phyloP scores from a whole-genome alignment of 2,797 vertebrate genomes.

The Paramormyrops hopkinsi region DNA sequence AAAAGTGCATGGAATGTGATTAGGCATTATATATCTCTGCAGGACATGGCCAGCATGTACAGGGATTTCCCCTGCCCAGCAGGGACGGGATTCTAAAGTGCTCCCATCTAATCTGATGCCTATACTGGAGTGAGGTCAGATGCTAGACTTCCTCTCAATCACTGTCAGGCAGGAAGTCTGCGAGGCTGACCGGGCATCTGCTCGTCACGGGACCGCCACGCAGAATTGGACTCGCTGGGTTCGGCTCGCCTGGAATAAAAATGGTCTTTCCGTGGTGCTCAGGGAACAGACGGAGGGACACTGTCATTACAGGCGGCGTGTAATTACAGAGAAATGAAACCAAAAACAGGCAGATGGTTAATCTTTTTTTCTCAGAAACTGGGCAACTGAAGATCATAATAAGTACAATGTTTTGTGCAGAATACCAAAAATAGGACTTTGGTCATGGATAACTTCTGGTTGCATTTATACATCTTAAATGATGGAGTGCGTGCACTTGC shows the following conservation, averaged over 20 bases:
- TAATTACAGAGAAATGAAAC: constrained; percentile 14
- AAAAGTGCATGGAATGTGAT: neutral
- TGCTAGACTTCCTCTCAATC: constrained; percentile 29
- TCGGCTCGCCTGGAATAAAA: neutral
- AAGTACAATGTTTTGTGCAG: constrained; percentile 3
- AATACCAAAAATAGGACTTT: neutral
- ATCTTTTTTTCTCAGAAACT: neutral
- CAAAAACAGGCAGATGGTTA: constrained; percentile 2
- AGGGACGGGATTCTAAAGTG: constrained; percentile 25
- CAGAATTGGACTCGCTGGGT: neutral
- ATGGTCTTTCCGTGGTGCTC: neutral
- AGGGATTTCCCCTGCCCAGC: constrained; percentile 5
- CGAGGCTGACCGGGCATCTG: constrained; percentile 1
- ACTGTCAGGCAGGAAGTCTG: constrained; percentile 29
- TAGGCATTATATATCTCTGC: neutral
- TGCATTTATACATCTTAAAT: neutral
- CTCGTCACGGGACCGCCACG: constrained; percentile 19
- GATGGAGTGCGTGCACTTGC: neutral
- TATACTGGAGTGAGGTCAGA: constrained; percentile 19
- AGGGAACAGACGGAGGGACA: neutral
- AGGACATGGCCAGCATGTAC: neutral
- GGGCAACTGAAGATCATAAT: neutral
- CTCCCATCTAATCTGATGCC: constrained; percentile 28
- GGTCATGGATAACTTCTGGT: neutral
- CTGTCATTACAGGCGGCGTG: constrained; percentile 6